These are phyloP conservation scores for Marmota flaviventris DNA, from an alignment of 2,113 vertebrate genomes.

Conservation along the genomic window DNA sequence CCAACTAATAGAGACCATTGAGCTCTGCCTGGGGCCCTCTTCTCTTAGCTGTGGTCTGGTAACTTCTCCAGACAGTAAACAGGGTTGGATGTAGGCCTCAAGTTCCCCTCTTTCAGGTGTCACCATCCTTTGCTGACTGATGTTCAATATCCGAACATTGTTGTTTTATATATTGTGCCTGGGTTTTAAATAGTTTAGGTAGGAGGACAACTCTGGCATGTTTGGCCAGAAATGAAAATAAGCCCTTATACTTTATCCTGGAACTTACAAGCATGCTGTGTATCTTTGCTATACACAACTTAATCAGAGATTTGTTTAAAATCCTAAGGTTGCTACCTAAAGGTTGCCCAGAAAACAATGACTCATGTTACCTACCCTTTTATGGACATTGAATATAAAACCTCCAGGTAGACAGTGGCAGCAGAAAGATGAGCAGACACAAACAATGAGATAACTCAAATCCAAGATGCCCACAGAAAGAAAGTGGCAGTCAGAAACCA, in stretches of 20 bases:
- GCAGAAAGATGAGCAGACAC: neutral
- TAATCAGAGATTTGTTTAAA: neutral
- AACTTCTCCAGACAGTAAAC: neutral
- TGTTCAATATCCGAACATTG: neutral
- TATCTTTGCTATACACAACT: neutral
- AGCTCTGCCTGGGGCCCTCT: neutral
- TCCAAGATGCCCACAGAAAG: neutral
- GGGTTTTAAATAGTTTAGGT: neutral
- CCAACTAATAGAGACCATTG: neutral
- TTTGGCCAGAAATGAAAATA: neutral
- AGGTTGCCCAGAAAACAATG: neutral
- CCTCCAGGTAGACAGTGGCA: neutral
- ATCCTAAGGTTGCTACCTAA: neutral
- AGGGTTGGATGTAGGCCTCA: neutral
- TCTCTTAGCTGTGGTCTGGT: neutral
- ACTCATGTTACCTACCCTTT: neutral
- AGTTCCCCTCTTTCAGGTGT: neutral
- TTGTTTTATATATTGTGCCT: neutral
- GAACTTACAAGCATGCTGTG: neutral
- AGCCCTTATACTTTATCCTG: neutral
- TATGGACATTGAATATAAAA: neutral
- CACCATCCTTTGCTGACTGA: neutral
- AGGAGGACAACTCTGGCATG: neutral
- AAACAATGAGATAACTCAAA: neutral
- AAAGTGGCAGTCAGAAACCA: neutral